These are phyloP conservation scores for Hyalella azteca DNA, from an alignment of 2,888 invertebrate genomes.

Conservation along the genomic window DNA sequence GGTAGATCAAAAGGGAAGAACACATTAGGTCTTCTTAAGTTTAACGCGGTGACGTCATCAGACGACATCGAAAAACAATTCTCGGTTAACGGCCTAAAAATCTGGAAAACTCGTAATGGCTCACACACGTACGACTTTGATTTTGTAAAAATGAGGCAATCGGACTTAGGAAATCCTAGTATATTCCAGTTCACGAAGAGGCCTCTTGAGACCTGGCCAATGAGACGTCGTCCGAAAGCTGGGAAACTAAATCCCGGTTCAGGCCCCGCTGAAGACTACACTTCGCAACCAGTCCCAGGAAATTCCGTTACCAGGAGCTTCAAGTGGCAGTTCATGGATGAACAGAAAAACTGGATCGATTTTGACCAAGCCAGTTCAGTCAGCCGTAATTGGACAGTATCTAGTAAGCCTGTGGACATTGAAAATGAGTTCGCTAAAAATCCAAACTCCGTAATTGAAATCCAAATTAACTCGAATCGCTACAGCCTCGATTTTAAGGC, in stretches of 20 bases:
- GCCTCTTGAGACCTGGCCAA: conserved; percentile 38
- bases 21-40: too few species aligned
- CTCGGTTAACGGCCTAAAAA: neutral
- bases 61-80: neutral
- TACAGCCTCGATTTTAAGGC: conserved; percentile 8
- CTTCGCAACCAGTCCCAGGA: neutral
- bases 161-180: too few species aligned
- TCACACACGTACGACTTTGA: conserved; percentile 33
- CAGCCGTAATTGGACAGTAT: neutral
- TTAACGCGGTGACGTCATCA: neutral
- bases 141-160: conserved; percentile 42
- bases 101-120: neutral
- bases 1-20: neutral
- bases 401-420: neutral
- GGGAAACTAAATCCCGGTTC: neutral
- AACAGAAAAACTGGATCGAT: neutral
- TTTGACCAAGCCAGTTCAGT: neutral
- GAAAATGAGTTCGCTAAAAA: neutral
- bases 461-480: neutral
- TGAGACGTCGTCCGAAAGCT: conserved; percentile 41
- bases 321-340: conserved; percentile 30
- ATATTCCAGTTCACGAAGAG: conserved; percentile 37
- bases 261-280: neutral
- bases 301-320: neutral
- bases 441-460: neutral